phyloP scores from a whole-genome alignment of 2,888 invertebrate species.

The Andrena marginata region DNA sequence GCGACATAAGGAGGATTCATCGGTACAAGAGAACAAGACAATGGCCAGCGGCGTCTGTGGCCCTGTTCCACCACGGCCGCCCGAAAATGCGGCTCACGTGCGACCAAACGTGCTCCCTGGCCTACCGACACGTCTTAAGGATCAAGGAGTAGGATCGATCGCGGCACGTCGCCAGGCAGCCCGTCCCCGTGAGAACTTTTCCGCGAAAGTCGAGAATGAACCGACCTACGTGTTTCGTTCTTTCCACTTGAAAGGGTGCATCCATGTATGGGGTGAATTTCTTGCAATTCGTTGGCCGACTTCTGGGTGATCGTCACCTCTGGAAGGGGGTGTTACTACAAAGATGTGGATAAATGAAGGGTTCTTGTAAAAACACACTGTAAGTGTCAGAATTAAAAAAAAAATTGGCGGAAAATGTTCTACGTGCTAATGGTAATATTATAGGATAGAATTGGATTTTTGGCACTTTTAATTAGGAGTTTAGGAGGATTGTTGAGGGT shows the following conservation, averaged over 20 bases:
- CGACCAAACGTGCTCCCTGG: constrained; percentile 57
- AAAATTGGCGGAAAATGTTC: too few relatives aligned
- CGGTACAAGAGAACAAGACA: constrained; percentile 68
- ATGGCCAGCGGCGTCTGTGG: constrained; percentile 59
- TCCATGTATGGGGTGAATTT: not conserved
- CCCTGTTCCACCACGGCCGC: constrained; percentile 60
- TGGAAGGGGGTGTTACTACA: too few relatives aligned
- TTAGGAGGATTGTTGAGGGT: too few relatives aligned
- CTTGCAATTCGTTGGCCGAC: not conserved
- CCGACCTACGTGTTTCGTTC: not conserved
- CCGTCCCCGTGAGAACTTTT: constrained; percentile 40
- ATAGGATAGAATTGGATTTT: too few relatives aligned
- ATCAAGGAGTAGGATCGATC: constrained; percentile 52
- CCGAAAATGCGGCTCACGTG: constrained; percentile 75
- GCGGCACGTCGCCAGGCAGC: constrained; percentile 32
- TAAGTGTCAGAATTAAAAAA: too few relatives aligned
- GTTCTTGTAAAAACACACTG: too few relatives aligned
- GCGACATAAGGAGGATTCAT: constrained; percentile 52
- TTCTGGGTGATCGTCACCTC: not conserved
- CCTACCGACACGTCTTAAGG: constrained; percentile 36
- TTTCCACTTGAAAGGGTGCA: not conserved
- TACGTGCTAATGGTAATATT: too few relatives aligned
- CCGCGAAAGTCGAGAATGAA: constrained; percentile 21
- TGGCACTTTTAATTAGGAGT: too few relatives aligned
- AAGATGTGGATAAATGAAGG: too few relatives aligned